Conservation (phyloP, 2,113 vertebrate genomes). For the Australoheros scitulus region DNA sequence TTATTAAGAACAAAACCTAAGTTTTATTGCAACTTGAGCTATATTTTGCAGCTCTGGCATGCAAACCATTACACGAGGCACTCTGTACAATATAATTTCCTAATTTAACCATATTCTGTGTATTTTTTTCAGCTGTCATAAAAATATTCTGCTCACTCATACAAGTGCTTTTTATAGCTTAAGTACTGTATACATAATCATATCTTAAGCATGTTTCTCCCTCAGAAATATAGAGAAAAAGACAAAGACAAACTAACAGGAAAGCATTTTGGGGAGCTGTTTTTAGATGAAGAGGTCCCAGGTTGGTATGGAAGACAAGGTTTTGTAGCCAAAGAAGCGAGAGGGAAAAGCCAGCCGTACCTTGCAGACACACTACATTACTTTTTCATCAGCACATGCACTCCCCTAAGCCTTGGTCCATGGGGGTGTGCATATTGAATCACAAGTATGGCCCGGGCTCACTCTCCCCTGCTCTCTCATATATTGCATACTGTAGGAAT, state of each 20-base stretch:
- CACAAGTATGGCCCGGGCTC: constrained; percentile 66
- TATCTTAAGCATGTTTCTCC: constrained; percentile 8
- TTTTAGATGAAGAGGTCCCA: constrained; percentile 65
- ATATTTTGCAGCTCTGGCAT: background rate
- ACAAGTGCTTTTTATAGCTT: background rate
- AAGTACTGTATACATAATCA: constrained; percentile 10
- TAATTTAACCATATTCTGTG: background rate
- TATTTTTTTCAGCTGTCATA: background rate
- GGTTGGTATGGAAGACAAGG: constrained; percentile 59
- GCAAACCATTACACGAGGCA: background rate
- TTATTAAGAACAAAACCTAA: background rate
- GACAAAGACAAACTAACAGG: constrained; percentile 27
- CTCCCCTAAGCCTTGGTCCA: constrained; percentile 76
- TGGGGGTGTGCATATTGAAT: constrained; percentile 72
- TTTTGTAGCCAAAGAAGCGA: constrained; percentile 60
- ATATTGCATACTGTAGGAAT: constrained; percentile 66
- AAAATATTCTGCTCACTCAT: background rate
- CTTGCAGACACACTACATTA: constrained; percentile 82
- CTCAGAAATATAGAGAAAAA: constrained; percentile 5
- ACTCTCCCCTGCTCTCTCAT: constrained; percentile 57
- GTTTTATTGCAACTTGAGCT: too few relatives aligned
- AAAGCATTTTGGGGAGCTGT: constrained; percentile 49
- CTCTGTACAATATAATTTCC: background rate
- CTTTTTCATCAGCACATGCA: constrained; percentile 83
- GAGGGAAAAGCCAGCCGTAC: constrained; percentile 66